Percentiles rank a stretch among this genome's conserved stretches.
phyloP scores from a whole-genome alignment of 35 echinoderm and acorn worm species.

The Holothuria glaberrima region DNA sequence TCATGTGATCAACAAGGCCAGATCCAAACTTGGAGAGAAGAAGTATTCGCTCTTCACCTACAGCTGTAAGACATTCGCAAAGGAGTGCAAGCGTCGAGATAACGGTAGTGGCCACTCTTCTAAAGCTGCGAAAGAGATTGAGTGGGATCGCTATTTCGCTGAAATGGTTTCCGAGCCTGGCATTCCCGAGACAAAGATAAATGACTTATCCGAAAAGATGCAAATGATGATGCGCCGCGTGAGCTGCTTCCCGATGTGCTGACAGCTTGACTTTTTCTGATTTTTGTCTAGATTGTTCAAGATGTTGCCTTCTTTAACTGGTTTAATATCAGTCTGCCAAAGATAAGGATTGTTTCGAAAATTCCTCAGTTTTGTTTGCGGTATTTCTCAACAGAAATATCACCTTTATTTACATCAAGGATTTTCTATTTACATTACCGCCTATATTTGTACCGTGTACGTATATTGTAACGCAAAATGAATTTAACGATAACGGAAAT shows the following conservation, averaged over 20 bases:
- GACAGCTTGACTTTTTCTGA: background rate
- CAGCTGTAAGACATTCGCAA: slow-evolving; percentile 30
- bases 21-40: background rate
- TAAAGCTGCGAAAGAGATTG: background rate
- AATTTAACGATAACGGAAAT: too few species aligned
- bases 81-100: background rate
- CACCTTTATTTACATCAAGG: too few species aligned
- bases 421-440: too few species aligned
- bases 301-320: too few species aligned
- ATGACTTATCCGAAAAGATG: background rate
- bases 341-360: too few species aligned
- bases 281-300: too few species aligned
- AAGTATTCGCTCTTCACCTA: background rate
- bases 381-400: too few species aligned
- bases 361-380: too few species aligned
- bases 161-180: slow-evolving; percentile 25
- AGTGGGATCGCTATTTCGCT: background rate
- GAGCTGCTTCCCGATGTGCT: background rate
- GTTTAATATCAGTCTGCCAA: too few species aligned
- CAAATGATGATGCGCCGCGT: background rate
- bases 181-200: background rate
- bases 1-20: background rate
- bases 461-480: too few species aligned
- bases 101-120: background rate
- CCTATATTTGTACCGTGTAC: too few species aligned